Evolutionary conservation across 2,888 invertebrate genomes (phyloP).

Genomic region (Apotomis turbidana): DNA sequence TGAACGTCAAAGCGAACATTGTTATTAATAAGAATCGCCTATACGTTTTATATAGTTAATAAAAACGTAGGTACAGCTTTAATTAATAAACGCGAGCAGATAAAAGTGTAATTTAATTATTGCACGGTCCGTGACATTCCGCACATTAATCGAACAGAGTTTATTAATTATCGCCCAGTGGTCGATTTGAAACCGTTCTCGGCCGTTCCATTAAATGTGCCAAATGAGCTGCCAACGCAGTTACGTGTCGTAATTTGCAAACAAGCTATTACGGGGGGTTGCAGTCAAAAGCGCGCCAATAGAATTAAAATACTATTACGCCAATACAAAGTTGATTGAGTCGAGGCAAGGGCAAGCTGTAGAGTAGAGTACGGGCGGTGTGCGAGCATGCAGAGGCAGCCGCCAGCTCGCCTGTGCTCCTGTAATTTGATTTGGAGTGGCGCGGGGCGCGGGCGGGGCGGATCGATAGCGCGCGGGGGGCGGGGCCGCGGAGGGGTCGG

Average conservation of each 20-base stretch:
- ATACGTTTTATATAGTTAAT: neutral
- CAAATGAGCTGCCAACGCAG: slow-evolving; percentile 55
- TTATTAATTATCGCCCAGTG: slow-evolving; percentile 50
- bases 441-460: slow-evolving; percentile 59
- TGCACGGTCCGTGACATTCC: slow-evolving; percentile 19
- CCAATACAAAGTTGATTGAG: slow-evolving; percentile 80
- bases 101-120: slow-evolving; percentile 29
- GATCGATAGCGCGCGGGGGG: slow-evolving; percentile 60
- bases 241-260: slow-evolving; percentile 71
- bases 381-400: slow-evolving; percentile 47
- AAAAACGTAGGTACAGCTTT: neutral
- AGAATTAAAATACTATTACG: slow-evolving; percentile 82
- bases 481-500: slow-evolving; percentile 46
- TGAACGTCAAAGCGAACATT: slow-evolving; percentile 27
- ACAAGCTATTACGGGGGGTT: slow-evolving; percentile 69
- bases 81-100: slow-evolving; percentile 28
- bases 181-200: slow-evolving; percentile 45
- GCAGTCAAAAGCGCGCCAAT: slow-evolving; percentile 77
- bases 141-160: slow-evolving; percentile 43
- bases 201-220: slow-evolving; percentile 50
- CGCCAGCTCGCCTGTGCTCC: slow-evolving; percentile 60
- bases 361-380: slow-evolving; percentile 24
- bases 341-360: slow-evolving; percentile 43
- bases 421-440: slow-evolving; percentile 83
- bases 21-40: slow-evolving; percentile 18